Evolutionary conservation across 2,888 invertebrate genomes (phyloP).

Genomic region (Eurois occulta): DNA sequence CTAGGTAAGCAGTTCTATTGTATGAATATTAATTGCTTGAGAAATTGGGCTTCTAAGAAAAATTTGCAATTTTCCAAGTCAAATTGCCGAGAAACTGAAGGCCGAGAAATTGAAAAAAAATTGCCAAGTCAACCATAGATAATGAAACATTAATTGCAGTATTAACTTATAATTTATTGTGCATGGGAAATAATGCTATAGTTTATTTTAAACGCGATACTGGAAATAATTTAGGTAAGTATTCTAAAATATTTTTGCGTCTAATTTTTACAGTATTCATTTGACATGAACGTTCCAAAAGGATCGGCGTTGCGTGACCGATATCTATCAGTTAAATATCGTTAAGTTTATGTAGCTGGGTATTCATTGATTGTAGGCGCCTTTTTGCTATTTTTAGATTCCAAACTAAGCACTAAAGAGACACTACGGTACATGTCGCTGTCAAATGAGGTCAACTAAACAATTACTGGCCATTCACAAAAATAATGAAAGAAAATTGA

Average conservation of each 20-base stretch:
- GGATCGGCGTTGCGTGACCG: neutral
- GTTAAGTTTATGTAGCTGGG: neutral
- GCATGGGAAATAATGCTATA: neutral
- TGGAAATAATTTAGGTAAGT: neutral
- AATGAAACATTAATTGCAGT: neutral
- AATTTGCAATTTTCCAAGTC: neutral
- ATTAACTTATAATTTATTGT: neutral
- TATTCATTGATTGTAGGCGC: neutral
- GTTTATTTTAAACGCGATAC: neutral
- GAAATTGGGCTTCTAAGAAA: neutral
- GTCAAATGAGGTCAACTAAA: conserved; percentile 15
- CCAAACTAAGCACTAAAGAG: neutral
- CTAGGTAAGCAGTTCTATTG: conserved; percentile 6
- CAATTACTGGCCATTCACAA: conserved; percentile 23
- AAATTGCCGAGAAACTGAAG: no score
- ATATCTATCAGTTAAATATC: neutral
- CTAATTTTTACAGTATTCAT: neutral
- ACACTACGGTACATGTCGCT: neutral
- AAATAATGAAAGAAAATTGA: conserved; percentile 20
- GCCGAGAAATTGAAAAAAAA: no score
- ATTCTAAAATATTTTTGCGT: neutral
- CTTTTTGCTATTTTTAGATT: neutral
- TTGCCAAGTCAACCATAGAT: no score
- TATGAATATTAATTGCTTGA: neutral
- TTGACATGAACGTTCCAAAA: neutral